These are phyloP conservation scores for Sanderia malayensis DNA, from an alignment of 30 jellyfish, hydroid and myxozoan genomes.

Conservation along the genomic window DNA sequence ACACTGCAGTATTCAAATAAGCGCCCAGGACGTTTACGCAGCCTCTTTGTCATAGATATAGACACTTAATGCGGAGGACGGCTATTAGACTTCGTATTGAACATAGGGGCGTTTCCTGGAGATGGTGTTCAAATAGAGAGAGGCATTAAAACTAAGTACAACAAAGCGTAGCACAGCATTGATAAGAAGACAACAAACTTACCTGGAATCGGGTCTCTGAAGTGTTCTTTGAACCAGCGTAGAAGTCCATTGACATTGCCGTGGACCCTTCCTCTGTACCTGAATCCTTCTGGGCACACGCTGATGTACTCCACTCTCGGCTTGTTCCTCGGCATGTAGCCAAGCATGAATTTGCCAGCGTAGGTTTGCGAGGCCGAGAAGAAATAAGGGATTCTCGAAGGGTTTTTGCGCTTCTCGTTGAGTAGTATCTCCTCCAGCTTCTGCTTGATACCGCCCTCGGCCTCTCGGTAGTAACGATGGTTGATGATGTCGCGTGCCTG, in stretches of 20 bases:
- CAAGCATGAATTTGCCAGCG: conserved; percentile 98
- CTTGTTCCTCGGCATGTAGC: conserved; percentile 96
- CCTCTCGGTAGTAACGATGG: conserved; percentile 88
- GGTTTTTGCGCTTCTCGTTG: conserved; percentile 91
- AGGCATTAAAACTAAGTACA: too few relatives aligned
- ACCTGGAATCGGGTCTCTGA: conserved; percentile 99
- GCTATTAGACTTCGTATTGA: too few relatives aligned
- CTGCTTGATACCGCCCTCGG: conserved; percentile 89
- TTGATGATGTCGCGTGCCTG: conserved; percentile 88
- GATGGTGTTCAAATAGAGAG: too few relatives aligned
- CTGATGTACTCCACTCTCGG: conserved; percentile 91
- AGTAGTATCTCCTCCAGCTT: conserved; percentile 81
- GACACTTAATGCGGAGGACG: too few relatives aligned
- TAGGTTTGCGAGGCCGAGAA: conserved; percentile 85
- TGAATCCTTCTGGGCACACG: conserved; percentile 93
- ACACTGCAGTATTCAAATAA: too few relatives aligned
- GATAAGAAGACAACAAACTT: too few relatives aligned
- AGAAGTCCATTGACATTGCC: conserved; percentile 75
- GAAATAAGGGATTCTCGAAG: conserved; percentile 95
- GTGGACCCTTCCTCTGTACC: conserved; percentile 94
- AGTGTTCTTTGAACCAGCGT: conserved; percentile 98
- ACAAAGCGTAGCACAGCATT: too few relatives aligned
- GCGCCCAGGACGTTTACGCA: too few relatives aligned
- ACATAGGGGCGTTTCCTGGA: too few relatives aligned
- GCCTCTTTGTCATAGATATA: too few relatives aligned